Conservation (phyloP, 2,797 vertebrate species). For the Intellagama lesueurii region DNA sequence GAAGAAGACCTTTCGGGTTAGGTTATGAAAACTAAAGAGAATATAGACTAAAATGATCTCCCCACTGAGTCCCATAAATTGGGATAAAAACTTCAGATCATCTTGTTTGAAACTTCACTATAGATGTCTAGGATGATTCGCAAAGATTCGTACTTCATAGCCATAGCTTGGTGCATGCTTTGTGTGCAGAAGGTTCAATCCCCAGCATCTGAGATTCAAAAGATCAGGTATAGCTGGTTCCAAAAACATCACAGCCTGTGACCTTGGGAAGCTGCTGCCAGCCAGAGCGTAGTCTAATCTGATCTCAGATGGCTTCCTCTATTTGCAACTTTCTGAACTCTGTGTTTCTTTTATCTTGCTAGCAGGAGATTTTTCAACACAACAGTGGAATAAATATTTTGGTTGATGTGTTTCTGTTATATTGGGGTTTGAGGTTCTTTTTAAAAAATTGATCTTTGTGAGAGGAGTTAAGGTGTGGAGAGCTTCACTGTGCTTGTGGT, state of each 20-base stretch:
- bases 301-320: background rate
- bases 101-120: background rate
- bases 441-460: conserved; percentile 21
- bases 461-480: conserved; percentile 39
- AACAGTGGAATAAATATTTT: conserved; percentile 41
- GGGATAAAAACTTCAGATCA: background rate
- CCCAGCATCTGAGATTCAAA: background rate
- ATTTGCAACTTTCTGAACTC: background rate
- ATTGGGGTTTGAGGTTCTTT: conserved; percentile 5
- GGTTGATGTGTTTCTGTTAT: background rate
- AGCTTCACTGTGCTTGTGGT: conserved; percentile 57
- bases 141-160: background rate
- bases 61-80: too few species aligned
- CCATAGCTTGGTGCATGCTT: background rate
- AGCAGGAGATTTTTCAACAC: conserved; percentile 1
- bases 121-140: background rate
- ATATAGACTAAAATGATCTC: background rate
- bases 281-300: background rate
- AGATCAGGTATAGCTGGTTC: background rate
- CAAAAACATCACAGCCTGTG: too few species aligned
- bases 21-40: background rate
- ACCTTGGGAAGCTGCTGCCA: background rate
- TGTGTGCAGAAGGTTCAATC: background rate
- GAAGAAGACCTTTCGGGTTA: background rate
- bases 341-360: conserved; percentile 16